Conservation (phyloP, 2,797 vertebrate species). For the Pelochelys cantorii region DNA sequence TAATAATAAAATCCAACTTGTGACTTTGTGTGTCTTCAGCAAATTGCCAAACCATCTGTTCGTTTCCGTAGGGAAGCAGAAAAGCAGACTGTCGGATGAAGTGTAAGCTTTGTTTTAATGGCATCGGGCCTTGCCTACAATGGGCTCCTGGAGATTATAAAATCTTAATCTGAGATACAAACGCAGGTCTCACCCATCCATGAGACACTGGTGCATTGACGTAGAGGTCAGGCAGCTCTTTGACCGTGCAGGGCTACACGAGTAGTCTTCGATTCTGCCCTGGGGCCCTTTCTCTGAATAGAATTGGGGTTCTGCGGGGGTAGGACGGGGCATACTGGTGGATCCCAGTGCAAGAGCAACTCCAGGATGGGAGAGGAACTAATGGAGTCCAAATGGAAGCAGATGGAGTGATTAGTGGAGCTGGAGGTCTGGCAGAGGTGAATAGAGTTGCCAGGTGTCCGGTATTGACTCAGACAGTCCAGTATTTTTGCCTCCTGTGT, state of each 20-base stretch:
- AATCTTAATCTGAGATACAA: not conserved
- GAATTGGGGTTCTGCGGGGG: not conserved
- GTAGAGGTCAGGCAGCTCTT: not conserved
- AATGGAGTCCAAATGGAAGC: not conserved
- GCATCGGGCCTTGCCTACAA: not conserved
- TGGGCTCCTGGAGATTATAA: not conserved
- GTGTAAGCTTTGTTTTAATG: not conserved
- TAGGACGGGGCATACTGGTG: not conserved
- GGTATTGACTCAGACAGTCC: too few species aligned
- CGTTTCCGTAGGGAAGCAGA: not conserved
- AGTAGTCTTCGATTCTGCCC: not conserved
- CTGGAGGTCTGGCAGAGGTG: not conserved
- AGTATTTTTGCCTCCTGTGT: too few species aligned
- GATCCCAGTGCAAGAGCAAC: not conserved
- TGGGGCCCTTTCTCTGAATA: not conserved
- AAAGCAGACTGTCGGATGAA: not conserved
- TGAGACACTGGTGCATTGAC: not conserved
- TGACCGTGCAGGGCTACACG: not conserved
- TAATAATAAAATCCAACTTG: constrained; percentile 3
- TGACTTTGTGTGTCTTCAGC: not conserved
- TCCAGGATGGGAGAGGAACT: not conserved
- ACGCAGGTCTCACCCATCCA: not conserved
- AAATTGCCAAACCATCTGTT: not conserved
- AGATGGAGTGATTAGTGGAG: not conserved
- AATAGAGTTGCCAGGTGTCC: not conserved